A percentile compares a stretch with the other conserved stretches of the same genome.
These are phyloP conservation scores for Litocranius walleri DNA, from an alignment of 2,113 vertebrate genomes.

Conservation along the genomic window DNA sequence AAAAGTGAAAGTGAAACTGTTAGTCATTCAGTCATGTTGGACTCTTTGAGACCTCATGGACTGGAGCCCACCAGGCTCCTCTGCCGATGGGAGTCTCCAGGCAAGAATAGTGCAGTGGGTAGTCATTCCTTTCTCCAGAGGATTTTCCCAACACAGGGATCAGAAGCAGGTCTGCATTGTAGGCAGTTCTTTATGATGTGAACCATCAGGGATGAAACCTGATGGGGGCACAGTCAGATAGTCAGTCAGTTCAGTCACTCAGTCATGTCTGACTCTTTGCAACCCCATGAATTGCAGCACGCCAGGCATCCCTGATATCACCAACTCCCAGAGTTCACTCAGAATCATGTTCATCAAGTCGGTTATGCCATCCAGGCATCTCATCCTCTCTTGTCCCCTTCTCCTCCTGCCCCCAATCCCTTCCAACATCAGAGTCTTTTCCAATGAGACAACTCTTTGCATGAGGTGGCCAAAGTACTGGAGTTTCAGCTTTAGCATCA, in stretches of 20 bases:
- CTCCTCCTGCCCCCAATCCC: no score
- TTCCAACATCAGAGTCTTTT: no score
- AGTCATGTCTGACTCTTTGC: fast-evolving
- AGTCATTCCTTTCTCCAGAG: background rate
- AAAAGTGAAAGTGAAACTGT: background rate
- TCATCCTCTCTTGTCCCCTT: no score
- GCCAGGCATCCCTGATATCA: no score
- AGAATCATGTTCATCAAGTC: fast-evolving
- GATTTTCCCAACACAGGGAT: background rate
- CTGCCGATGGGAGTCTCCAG: background rate
- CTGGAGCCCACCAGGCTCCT: background rate
- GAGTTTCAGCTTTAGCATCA: no score
- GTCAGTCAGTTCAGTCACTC: no score
- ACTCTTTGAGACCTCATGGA: background rate
- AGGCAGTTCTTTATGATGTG: background rate
- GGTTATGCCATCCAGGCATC: no score
- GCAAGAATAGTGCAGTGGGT: background rate
- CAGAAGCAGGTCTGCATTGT: background rate
- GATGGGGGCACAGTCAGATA: background rate
- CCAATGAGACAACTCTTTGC: fast-evolving
- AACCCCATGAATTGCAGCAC: no score
- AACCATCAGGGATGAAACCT: background rate
- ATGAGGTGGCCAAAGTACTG: no score
- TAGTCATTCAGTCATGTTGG: background rate
- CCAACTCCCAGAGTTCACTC: no score